Conservation (phyloP, 1,140 invertebrate genomes). For the Asbolus verrucosus region DNA sequence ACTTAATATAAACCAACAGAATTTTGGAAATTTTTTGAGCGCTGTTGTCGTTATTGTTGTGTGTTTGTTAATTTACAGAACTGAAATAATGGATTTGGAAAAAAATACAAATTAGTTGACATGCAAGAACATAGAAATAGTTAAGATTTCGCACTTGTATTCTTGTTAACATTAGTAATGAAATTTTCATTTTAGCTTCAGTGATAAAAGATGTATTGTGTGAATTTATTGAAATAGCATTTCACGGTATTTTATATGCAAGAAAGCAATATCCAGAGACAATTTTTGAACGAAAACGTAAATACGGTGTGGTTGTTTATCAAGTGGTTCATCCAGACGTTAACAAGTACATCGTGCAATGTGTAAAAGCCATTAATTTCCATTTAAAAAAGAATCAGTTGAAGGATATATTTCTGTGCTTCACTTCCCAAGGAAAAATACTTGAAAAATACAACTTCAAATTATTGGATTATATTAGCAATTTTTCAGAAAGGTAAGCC, state of each 20-base stretch:
- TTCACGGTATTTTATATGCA: constrained; percentile 68
- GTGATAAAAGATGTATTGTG: constrained; percentile 54
- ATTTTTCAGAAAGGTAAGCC: constrained; percentile 47
- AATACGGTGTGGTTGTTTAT: constrained; percentile 68
- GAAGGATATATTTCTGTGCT: constrained; percentile 52
- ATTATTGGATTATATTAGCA: constrained; percentile 44
- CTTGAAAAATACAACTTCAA: constrained; percentile 55
- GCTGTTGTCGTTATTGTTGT: too few relatives aligned
- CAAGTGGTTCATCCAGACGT: constrained; percentile 69
- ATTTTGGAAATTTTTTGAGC: too few relatives aligned
- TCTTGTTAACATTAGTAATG: neutral
- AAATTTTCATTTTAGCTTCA: constrained; percentile 18
- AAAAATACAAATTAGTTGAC: too few relatives aligned
- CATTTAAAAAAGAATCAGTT: constrained; percentile 54
- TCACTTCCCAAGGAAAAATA: constrained; percentile 44
- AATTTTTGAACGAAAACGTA: constrained; percentile 68
- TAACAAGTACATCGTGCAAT: constrained; percentile 68
- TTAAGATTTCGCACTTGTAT: too few relatives aligned
- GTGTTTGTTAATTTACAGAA: too few relatives aligned
- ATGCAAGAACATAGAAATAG: too few relatives aligned
- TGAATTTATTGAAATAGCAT: constrained; percentile 70
- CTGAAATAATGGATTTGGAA: too few relatives aligned
- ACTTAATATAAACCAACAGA: too few relatives aligned
- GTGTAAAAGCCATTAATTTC: constrained; percentile 62
- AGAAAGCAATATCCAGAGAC: constrained; percentile 70